Conservation (phyloP, 2,797 vertebrate species). For the Sciurus vulgaris region DNA sequence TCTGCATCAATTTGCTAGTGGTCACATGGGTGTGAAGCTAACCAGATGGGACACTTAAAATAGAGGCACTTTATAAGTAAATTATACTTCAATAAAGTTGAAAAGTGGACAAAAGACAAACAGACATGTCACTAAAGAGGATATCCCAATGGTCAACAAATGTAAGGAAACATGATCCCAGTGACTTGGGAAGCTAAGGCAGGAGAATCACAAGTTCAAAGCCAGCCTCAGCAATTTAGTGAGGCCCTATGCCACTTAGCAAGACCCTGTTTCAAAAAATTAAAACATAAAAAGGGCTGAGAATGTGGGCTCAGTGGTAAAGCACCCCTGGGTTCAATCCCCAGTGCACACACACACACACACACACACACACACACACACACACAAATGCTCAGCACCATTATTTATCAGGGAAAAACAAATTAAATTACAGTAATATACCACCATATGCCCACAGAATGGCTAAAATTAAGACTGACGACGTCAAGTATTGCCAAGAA, state of each 20-base stretch:
- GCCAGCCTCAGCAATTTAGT: too few relatives aligned
- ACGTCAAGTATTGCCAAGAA: background rate
- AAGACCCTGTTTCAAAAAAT: too few relatives aligned
- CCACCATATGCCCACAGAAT: background rate
- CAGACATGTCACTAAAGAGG: background rate
- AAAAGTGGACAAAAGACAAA: background rate
- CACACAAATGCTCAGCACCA: too few relatives aligned
- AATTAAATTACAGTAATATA: slow-evolving; percentile 3
- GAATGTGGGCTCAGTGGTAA: too few relatives aligned
- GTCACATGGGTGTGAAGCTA: background rate
- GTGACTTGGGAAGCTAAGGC: too few relatives aligned
- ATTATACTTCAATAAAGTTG: background rate
- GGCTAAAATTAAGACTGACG: background rate
- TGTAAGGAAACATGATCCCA: background rate
- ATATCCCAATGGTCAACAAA: background rate
- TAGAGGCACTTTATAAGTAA: background rate
- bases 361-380: too few relatives aligned
- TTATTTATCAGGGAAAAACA: background rate
- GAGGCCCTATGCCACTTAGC: too few relatives aligned
- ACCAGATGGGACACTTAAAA: background rate
- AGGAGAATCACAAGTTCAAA: too few relatives aligned
- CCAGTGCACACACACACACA: too few relatives aligned
- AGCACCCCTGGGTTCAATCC: too few relatives aligned
- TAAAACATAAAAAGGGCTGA: too few relatives aligned
- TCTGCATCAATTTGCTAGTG: background rate